Conservation (phyloP, 2,797 vertebrate genomes). For the Hypotaenidia okinawae region DNA sequence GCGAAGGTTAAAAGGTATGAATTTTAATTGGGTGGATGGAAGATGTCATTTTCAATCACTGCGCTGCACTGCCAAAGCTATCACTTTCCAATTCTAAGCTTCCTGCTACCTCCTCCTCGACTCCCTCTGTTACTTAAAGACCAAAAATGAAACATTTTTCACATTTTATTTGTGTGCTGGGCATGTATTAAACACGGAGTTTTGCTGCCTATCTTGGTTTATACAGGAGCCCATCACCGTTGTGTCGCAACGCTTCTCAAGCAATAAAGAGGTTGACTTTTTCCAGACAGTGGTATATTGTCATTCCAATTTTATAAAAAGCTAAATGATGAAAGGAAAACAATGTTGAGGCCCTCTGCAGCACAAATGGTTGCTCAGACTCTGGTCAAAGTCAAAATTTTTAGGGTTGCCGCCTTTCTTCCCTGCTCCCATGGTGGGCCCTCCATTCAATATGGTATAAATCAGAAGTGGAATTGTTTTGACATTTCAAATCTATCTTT, state of each 20-base stretch:
- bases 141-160: slow-evolving; percentile 64
- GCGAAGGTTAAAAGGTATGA: slow-evolving; percentile 77
- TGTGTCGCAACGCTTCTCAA: slow-evolving; percentile 38
- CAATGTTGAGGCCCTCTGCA: background rate
- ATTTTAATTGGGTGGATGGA: slow-evolving; percentile 72
- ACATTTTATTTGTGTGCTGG: slow-evolving; percentile 54
- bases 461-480: background rate
- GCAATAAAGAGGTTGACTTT: slow-evolving; percentile 57
- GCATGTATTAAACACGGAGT: slow-evolving; percentile 39
- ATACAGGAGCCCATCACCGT: slow-evolving; percentile 17
- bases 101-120: slow-evolving; percentile 26
- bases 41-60: slow-evolving; percentile 65
- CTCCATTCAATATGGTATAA: background rate
- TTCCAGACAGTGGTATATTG: background rate
- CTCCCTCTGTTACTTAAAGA: slow-evolving; percentile 47
- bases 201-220: slow-evolving; percentile 53
- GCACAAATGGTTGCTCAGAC: background rate
- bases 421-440: background rate
- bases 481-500: background rate
- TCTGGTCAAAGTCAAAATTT: slow-evolving; percentile 3
- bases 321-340: slow-evolving; percentile 34
- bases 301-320: slow-evolving; percentile 16
- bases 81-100: slow-evolving; percentile 63
- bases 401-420: background rate
- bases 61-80: slow-evolving; percentile 34